A percentile compares a stretch with the other conserved stretches of the same genome.
phyloP scores from a whole-genome alignment of 2,888 invertebrate species.

The Spisula solida region DNA sequence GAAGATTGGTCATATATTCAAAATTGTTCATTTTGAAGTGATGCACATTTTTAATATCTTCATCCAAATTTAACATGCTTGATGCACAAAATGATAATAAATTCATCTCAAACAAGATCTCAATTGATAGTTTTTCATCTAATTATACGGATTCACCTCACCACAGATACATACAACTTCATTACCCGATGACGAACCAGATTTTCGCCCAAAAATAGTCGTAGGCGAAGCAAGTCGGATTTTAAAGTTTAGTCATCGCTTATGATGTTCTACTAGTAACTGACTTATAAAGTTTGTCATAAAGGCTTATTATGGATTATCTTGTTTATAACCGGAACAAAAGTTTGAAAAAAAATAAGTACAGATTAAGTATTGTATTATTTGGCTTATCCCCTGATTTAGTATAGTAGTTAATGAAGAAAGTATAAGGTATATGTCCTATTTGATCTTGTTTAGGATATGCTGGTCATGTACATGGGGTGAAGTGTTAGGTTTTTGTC shows the following conservation, averaged over 20 bases:
- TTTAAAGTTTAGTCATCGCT: neutral
- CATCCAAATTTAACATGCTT: constrained; percentile 16
- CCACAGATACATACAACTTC: neutral
- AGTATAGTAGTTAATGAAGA: neutral
- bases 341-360: neutral
- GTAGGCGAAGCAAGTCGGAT: constrained; percentile 8
- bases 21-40: neutral
- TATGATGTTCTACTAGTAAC: neutral
- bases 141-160: constrained; percentile 10
- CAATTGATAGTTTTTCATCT: neutral
- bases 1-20: neutral
- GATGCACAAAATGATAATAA: constrained; percentile 22
- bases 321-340: neutral
- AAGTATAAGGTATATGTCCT: constrained; percentile 19
- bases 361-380: constrained; percentile 27
- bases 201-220: neutral
- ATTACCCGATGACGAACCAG: no score
- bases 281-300: constrained; percentile 17
- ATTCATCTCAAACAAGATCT: constrained; percentile 12
- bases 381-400: constrained; percentile 10
- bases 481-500: constrained; percentile 36
- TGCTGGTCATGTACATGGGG: constrained; percentile 33
- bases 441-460: constrained; percentile 58
- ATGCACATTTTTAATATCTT: neutral
- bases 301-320: constrained; percentile 5